Base-by-base conservation (phyloP, 2,797 vertebrate genomes). In the Gadopsis bispinosus region DNA sequence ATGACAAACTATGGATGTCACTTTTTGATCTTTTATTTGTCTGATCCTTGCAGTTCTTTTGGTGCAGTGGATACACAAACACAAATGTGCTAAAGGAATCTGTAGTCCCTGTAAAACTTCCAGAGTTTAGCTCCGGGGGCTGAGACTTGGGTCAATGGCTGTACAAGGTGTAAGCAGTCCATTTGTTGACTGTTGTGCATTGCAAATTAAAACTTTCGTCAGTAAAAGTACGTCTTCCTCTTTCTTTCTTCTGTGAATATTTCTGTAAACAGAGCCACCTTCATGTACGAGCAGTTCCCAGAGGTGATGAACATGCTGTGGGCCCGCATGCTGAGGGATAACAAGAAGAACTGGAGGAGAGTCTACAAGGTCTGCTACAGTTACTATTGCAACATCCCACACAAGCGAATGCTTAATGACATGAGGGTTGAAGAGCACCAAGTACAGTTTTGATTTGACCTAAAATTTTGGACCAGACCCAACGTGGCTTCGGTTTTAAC, bases 221-320 rank as follows among this genome's bases (percentile, higher is more conserved):
- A 56, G 22, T 60, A 37, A 75, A 69, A 55, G 1, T 3, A 56
- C 16, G 0, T 75, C 5, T 41, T 5, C 3, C 26, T 79, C 53
- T 64, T 41, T 72, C 11, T 58, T 33, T 73, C 37, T 59, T 45
- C 43, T 84, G 80, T 83, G 65, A 53, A 67, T 84, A 50, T 73
- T 63, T 82, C 10, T 80, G 41, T 77, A 68, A 78, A 81, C 80
- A 94, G 93, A 85, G 66, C 96, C 63, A 99, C 98, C 0, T 99
- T 99, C 90, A 99, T 99, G 98, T 99, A 99, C 58, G 98, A 99
- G 91, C 98, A 99, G 86, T 99, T 99, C 84, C 98, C 98, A 81
- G 98, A 99, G 87, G 97, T 99, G 85, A 99, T 99, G 97, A 99
- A 99, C 91, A 99, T 99, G 98, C 94, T 99, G 90, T 99, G 98